Evolutionary conservation across 2,113 vertebrate species (phyloP), one percentile per base, ranked within the genome.

Genomic region (Archocentrus centrarchus): DNA sequence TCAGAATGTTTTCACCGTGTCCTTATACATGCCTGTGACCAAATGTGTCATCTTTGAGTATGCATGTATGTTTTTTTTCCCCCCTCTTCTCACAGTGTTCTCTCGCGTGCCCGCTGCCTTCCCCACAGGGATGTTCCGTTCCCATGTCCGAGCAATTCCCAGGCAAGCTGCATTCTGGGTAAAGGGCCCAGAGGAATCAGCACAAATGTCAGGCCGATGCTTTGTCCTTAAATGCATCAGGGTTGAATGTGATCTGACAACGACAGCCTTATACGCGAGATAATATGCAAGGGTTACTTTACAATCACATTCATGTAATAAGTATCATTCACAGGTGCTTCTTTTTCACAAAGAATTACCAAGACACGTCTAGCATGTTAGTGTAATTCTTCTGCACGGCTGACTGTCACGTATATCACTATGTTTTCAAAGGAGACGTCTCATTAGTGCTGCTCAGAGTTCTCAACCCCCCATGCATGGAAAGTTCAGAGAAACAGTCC

Each of bases 61-160:
- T 66, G 66, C 59, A 15, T 17, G 61, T 24, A 30, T 63, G 57
- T 58, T 64, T 63, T 77, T 75, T 75, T 59, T 44, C 24, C 9
- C 30, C 10, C 24, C 44, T 63, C 3, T 13, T 78, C 39, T 37
- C 35, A 32, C 22, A 30, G 78, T 35, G 60, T 75, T 66, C 24
- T 59, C 66, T 82, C 35, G 77, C 64, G 81, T 63, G 62, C 62
- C 47, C 22, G n/a, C 80, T 79, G 37, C 14, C 66, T 80, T 30
- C 84, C 76, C 91, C 85, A 85, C 80, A 61, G 93, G 88, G 86
- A 82, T 86, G 89, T 87, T 92, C 85, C 86, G 81, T 81, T 85
- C 82, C 82, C 59, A 81, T 77, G 81, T 94, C 81, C 17, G 2
- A 80, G 79, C 81, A 62, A 53, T 84, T 88, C 73, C 82, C 5